Percentiles rank a stretch among this genome's conserved stretches.
These are phyloP conservation scores for Melanotaenia pygmaea DNA, from an alignment of 2,797 vertebrate species.

Conservation along the genomic window DNA sequence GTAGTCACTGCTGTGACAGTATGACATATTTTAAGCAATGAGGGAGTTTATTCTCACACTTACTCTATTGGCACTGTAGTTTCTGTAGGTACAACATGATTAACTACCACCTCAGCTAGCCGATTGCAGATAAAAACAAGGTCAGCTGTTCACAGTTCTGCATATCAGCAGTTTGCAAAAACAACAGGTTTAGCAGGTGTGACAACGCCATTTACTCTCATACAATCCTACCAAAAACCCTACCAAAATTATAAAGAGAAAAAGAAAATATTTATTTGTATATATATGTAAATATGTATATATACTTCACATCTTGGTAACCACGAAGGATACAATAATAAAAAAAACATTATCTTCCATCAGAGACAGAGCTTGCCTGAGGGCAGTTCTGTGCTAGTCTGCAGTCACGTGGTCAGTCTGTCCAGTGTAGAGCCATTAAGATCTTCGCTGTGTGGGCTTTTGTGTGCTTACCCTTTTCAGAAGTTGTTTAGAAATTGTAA, in stretches of 20 bases:
- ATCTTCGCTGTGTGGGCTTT: slow-evolving; percentile 41
- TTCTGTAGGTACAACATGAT: slow-evolving; percentile 9
- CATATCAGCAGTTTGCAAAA: slow-evolving; percentile 15
- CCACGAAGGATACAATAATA: slow-evolving; percentile 16
- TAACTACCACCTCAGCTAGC: slow-evolving; percentile 21
- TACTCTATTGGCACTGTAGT: not conserved
- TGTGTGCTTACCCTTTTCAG: slow-evolving; percentile 63
- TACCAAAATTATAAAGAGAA: no score
- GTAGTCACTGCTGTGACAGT: not conserved
- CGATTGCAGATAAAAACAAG: slow-evolving; percentile 11
- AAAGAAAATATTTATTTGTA: no score
- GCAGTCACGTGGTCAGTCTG: slow-evolving; percentile 64
- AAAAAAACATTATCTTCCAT: slow-evolving; percentile 48
- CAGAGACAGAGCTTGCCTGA: slow-evolving; percentile 54
- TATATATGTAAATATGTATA: no score
- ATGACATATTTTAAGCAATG: not conserved
- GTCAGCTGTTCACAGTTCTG: slow-evolving; percentile 15
- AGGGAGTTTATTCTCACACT: not conserved
- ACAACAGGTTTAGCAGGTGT: slow-evolving; percentile 16
- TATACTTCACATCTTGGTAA: slow-evolving; percentile 23
- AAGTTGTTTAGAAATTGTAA: slow-evolving; percentile 62
- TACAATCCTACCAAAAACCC: not conserved
- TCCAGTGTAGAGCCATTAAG: slow-evolving; percentile 59
- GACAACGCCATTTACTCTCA: not conserved
- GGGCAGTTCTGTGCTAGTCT: slow-evolving; percentile 63